Evolutionary conservation across 1,140 invertebrate species (phyloP), one percentile per base, ranked within the genome.

Genomic region (Drosophila saltans): DNA sequence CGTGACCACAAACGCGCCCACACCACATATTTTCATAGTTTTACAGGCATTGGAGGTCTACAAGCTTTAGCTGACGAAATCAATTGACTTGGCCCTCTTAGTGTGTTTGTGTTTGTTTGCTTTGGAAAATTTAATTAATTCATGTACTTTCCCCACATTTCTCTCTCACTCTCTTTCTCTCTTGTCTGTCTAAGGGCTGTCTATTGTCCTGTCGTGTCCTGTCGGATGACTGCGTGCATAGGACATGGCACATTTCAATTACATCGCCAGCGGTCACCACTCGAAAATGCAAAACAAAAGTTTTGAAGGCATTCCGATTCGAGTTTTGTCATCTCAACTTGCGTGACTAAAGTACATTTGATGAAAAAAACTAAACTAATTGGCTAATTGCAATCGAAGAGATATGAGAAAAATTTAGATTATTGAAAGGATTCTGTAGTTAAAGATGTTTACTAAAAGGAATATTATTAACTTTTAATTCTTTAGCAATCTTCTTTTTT

Each of bases 111-210:
- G 8, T 52, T 8, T 24, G 21, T 52, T 16, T 52, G 59, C 41
- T 6, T 5, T n/a, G 3, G 11, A 75, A 56, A 61, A 67, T 66
- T 68, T 64, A 75, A 82, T 82, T 82, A 72, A 71, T 62, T 68
- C 64, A 60, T 65, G 7, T 40, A 16, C 43, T 61, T 36, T 39
- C 9, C 33, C 30, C 30, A 30, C 16, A 16, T 16, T 16, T 16
- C 16, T 30, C 28, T 30, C 28, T 30, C 2, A 30, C 7, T 28
- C 16, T 24, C 16, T 36, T 7, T 58, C 52, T 30, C 45, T 11
- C 5, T 48, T 30, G 43, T 11, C 5, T 48, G 52, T 40, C 28
- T 40, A 7, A n/a, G 52, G 11, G 39, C 28, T 72, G 41, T 56
- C 63, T 45, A 66, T 75, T 71, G 52, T 67, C 5, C 36, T 56